These are phyloP conservation scores for Apocheima hispidaria DNA, from an alignment of 2,888 invertebrate genomes.

Conservation along the genomic window DNA sequence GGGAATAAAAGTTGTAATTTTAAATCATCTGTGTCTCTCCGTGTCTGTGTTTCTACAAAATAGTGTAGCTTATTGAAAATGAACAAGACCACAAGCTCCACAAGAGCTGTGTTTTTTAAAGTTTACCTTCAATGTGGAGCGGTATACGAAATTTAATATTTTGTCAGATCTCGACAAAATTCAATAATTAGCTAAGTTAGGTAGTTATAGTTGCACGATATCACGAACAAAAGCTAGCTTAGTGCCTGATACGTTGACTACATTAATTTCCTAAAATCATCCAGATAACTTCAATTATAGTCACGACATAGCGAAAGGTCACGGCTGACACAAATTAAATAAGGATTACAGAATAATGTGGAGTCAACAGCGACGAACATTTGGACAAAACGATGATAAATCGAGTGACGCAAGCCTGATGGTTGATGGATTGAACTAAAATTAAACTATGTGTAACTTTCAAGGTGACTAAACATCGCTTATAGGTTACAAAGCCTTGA, in stretches of 20 bases:
- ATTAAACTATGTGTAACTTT: conserved; percentile 2
- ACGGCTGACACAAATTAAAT: conserved; percentile 31
- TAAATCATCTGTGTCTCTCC: too few species aligned
- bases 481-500: conserved; percentile 1
- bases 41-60: too few species aligned
- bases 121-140: too few species aligned
- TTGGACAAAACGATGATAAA: conserved; percentile 28
- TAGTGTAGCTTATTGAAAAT: too few species aligned
- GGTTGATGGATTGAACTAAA: conserved; percentile 16
- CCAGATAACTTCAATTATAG: conserved; percentile 14
- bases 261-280: conserved; percentile 17
- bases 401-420: conserved; percentile 13
- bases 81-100: too few species aligned
- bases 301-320: conserved; percentile 28
- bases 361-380: conserved; percentile 10
- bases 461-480: too few species aligned
- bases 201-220: conserved; percentile 1
- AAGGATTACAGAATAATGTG: conserved; percentile 18
- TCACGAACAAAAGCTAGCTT: neutral
- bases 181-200: neutral
- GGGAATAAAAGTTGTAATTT: too few species aligned
- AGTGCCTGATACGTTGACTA: conserved; percentile 12
- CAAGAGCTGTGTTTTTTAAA: too few species aligned
- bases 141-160: too few species aligned
- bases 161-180: too few species aligned